Base-by-base conservation (phyloP, 2,888 invertebrate species). In the Biston stratarius region DNA sequence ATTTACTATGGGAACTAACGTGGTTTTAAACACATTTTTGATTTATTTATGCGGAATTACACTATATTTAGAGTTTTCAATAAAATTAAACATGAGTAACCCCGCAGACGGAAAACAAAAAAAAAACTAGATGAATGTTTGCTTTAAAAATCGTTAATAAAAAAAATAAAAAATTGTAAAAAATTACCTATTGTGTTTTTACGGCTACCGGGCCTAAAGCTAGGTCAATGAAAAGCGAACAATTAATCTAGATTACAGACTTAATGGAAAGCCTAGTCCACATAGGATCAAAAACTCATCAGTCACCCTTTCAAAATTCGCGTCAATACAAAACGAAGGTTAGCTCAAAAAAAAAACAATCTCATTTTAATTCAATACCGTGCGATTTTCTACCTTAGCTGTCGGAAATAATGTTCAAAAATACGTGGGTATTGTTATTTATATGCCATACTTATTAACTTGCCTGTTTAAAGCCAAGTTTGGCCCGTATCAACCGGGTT, bases 381-480 rank as follows among this genome's bases (percentile, higher is more conserved):
- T 24, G 15, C 38, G 14, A 72, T 45, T 67, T 56, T 56, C 33
- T 14, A 42, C 44, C 62, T 61, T 69, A 33, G 0, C 6, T 0
- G 12, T 14, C 14, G 7, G 40, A n/a, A 8, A 63, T 71, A 74
- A 38, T 49, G 72, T 49, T 36, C 24, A 57, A 64, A 71, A 45
- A 8, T 0, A 57, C 38, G n/a, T 51, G 10, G 9, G 15, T 24
- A 47, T 55, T 14, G 59, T 67, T 64, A 69, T 74, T 70, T 73
- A 71, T 62, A 70, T 74, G 70, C 8, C 15, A n/a, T 55, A 42
- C 12, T 40, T 57, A 33, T 10, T 38, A 15, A 38, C 7, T 33
- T 40, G 38, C 12, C 24, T 47, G 9, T n/a, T n/a, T 69, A 73
- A 75, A 75, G 75, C 72, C 69, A 69, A 75, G 58, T 71, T 73